Evolutionary conservation across 2,888 invertebrate species (phyloP).

Genomic region (Lobophora halterata): DNA sequence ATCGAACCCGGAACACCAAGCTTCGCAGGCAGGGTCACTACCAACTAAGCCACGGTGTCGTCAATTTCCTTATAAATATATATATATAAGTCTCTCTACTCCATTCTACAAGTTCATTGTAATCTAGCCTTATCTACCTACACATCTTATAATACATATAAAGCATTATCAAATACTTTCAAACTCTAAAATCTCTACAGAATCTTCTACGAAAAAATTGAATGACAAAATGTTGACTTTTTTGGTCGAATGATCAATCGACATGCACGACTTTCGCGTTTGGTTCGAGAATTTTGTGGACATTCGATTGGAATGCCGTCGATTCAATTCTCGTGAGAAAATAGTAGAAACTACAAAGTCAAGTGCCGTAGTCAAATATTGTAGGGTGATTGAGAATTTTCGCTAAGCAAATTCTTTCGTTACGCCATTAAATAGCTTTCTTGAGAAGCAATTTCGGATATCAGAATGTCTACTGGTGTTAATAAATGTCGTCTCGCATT

Average conservation of each 20-base stretch:
- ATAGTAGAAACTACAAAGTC: slow-evolving; percentile 45
- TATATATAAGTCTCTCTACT: no score
- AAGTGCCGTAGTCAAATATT: slow-evolving; percentile 64
- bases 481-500: slow-evolving; percentile 49
- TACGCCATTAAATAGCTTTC: slow-evolving; percentile 66
- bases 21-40: no score
- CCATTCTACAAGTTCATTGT: no score
- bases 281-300: slow-evolving; percentile 65
- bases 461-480: slow-evolving; percentile 43
- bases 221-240: slow-evolving; percentile 58
- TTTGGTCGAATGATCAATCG: slow-evolving; percentile 65
- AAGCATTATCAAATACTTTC: not conserved
- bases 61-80: no score
- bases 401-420: slow-evolving; percentile 73
- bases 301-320: slow-evolving; percentile 63
- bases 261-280: slow-evolving; percentile 78
- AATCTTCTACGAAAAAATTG: slow-evolving; percentile 53
- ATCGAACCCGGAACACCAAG: no score
- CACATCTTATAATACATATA: no score
- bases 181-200: slow-evolving; percentile 18
- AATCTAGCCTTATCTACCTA: no score
- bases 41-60: no score
- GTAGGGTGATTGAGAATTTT: slow-evolving; percentile 70
- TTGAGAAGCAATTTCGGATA: slow-evolving; percentile 60
- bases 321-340: slow-evolving; percentile 77